Evolutionary conservation across 2,113 vertebrate genomes (phyloP), one percentile per base, ranked within the genome.

Genomic region (Scolopax mira): DNA sequence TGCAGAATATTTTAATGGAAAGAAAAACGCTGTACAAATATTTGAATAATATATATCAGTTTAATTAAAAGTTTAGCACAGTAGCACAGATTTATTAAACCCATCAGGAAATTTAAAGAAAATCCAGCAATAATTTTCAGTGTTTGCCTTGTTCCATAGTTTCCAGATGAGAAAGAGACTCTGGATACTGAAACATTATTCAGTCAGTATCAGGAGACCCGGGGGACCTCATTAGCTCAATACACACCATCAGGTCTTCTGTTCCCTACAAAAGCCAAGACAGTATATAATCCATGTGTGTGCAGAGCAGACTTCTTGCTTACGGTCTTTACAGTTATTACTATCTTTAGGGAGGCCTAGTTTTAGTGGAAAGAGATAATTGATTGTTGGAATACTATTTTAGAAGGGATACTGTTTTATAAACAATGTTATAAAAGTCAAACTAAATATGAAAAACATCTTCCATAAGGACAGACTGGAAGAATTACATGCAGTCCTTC

Each of bases 151-250:
- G 22, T 77, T 86, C 80, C 13, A 2, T 54, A 85, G 23, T 94
- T 97, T 97, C 93, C 44, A 75, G 55, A 90, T 69, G 74, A 72
- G 44, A 92, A 90, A 66, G 35, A 94, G 49, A 92, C 57, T 65
- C 33, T 61, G 80, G 69, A 52, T 83, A 79, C 85, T 33, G 58
- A 67, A n/a, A 58, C 16, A 85, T 55, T 49, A 91, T 79, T 89
- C 90, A 87, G 80, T 33, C 28, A 73, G 84, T 62, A 82, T 31
- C 61, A 5, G 3, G 49, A 93, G 54, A 75, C 85, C 46, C 88
- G 73, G 23, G 95, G 66, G 93, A 96, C 13, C 79, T 95, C 97
- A 97, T 97, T 98, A 97, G 28, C 78, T 97, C 89, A 85, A 65
- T 62, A 74, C 18, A 37, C 74, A 82, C 49, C 85, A 84, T 73